phyloP scores from a whole-genome alignment of 2,888 invertebrate genomes.

The Caenorhabditis angaria region DNA sequence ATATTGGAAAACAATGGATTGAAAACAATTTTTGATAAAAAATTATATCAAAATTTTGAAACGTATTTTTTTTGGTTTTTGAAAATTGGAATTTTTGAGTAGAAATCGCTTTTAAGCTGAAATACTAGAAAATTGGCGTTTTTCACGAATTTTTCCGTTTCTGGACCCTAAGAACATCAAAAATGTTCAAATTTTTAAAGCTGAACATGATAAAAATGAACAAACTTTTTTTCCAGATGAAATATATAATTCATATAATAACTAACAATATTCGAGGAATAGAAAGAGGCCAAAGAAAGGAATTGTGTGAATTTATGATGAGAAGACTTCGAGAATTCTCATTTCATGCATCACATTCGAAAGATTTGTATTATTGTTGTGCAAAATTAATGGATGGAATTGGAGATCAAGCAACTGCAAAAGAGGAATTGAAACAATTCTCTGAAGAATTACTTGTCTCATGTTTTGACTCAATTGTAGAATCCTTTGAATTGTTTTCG shows the following conservation, averaged over 20 bases:
- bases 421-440: slow-evolving; percentile 12
- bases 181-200: too few relatives aligned
- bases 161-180: too few relatives aligned
- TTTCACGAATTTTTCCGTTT: too few relatives aligned
- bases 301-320: slow-evolving; percentile 11
- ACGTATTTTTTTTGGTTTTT: too few relatives aligned
- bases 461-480: slow-evolving; percentile 37
- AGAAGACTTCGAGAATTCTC: slow-evolving; percentile 10
- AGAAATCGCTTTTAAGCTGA: too few relatives aligned
- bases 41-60: too few relatives aligned
- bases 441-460: slow-evolving; percentile 12
- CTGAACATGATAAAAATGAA: too few relatives aligned
- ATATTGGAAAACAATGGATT: too few relatives aligned
- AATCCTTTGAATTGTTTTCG: slow-evolving; percentile 34
- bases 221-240: too few relatives aligned
- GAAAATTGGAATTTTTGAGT: too few relatives aligned
- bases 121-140: too few relatives aligned
- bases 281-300: neutral
- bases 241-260: slow-evolving; percentile 31
- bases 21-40: too few relatives aligned
- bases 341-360: slow-evolving; percentile 24
- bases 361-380: slow-evolving; percentile 25
- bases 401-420: slow-evolving; percentile 19
- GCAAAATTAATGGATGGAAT: slow-evolving; percentile 38
- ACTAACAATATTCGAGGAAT: slow-evolving; percentile 20